A percentile compares a stretch with the other conserved stretches of the same genome.
Evolutionary conservation across 2,888 invertebrate species (phyloP).

Genomic region (Eristalinus aeneus): DNA sequence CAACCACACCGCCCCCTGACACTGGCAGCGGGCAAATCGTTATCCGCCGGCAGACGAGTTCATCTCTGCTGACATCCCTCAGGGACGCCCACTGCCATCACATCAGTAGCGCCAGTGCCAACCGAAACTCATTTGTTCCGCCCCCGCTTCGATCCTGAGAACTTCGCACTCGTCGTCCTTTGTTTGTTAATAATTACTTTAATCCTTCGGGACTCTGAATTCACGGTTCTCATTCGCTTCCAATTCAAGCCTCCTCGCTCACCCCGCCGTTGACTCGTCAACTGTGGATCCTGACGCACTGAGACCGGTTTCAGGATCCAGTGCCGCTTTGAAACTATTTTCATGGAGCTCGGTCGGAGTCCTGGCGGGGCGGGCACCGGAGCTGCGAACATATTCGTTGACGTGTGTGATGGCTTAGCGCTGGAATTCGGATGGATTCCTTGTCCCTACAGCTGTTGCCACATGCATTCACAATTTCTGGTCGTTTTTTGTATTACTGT

Average conservation of each 20-base stretch:
- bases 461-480: conserved; percentile 46
- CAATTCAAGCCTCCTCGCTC: conserved; percentile 11
- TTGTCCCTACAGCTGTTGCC: conserved; percentile 64
- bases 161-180: conserved; percentile 14
- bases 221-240: conserved; percentile 38
- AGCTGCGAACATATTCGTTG: background rate
- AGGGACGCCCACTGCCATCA: background rate
- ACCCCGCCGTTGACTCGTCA: background rate
- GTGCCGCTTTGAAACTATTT: conserved; percentile 58
- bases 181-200: conserved; percentile 67
- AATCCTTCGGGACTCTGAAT: conserved; percentile 62
- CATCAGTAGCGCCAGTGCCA: conserved; percentile 18
- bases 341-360: conserved; percentile 59
- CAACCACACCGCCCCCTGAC: background rate
- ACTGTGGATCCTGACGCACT: conserved; percentile 17
- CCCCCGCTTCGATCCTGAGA: conserved; percentile 5
- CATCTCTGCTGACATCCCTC: background rate
- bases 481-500: conserved; percentile 2
- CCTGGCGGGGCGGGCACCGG: conserved; percentile 30
- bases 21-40: background rate
- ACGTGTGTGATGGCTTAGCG: conserved; percentile 36
- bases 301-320: background rate
- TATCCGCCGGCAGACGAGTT: conserved; percentile 13
- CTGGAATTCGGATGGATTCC: conserved; percentile 61
- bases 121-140: conserved; percentile 47